Base-by-base conservation (phyloP, 2,113 vertebrate genomes). In the Camelus dromedarius region DNA sequence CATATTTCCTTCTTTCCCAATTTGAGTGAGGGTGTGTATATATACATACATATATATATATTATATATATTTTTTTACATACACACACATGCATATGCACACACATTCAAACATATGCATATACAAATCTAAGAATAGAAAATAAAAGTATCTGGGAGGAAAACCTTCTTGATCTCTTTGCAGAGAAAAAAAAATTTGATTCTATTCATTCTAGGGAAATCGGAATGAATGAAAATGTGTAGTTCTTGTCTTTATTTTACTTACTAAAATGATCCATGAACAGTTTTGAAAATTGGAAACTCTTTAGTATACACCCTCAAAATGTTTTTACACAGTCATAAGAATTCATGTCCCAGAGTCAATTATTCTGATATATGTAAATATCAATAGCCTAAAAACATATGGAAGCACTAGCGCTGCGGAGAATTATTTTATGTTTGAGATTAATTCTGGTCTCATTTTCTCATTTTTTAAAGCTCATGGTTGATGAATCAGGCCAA, bases 351-450 rank as follows among this genome's bases (percentile, higher is more conserved):
- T 58, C 4, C 54, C 58, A 73, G 54, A 89, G 54, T 96, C 96
- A 94, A 92, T 94, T 95, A 87, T 83, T 95, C 48, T 91, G 30
- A 73, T 95, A 85, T 20, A 89, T 89, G 75, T 83, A 95, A 96
- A 93, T 96, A 95, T 85, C 30, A 96, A 86, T 82, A 96, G 20
- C 54, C 48, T 96, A 81, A 93, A 93, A 93, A 66, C 28, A 81
- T 91, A 96, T 72, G 56, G 42, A 46, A 76, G 16, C 35, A 56
- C 19, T 75, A 92, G 35, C 77, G 4, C 38, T 82, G 19, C 52
- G 32, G 24, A 88, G 50, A 97, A 86, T 95, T 95, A 76, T 62
- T 89, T 95, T 54, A 89, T 73, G 32, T 54, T n/a, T 89, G 42
- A 96, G 62, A 69, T 95, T 92, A 96, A 95, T 56, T 89, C 93